Base-by-base conservation (phyloP, 2,113 vertebrate genomes). In the Cynoglossus semilaevis region DNA sequence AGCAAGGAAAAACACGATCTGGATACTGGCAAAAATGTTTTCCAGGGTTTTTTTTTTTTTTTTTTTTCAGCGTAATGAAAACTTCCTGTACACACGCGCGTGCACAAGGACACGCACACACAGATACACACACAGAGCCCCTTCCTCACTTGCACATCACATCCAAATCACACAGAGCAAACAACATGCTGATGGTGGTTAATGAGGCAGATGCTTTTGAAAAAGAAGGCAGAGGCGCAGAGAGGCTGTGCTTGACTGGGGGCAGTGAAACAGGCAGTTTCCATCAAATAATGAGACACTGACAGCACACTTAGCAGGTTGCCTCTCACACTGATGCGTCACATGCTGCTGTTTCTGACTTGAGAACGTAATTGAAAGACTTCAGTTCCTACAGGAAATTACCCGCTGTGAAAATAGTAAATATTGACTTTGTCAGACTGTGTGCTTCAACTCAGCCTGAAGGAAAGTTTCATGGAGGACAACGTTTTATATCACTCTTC, bases 111-210 rank as follows among this genome's bases (percentile, higher is more conserved):
- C 18, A 58, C 43, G 42, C 62, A 44, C 44, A 54, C 15, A 8
- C 2, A 47, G 47, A 19, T 45, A 38, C 43, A 16, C 44, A 52
- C 52, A 46, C 2, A 58, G 50, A 53, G 52, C 67, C 60, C 63
- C 71, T 64, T 67, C 76, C 52, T 82, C 81, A 73, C 56, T 73
- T 60, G 51, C 72, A 70, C 51, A n/a, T n/a, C 72, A 61, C 72
- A 44, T 83, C 79, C 79, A 86, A 80, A 88, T 80, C 74, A 70
- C 76, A 81, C 64, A 67, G 58, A 70, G 74, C 73, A 86, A 82
- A 85, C 76, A 80, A 86, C 74, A 79, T 79, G 81, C 84, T 89
- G 85, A 89, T 87, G 81, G 80, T 81, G 82, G 74, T 84, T 89
- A 89, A 89, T 89, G 87, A 89, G 85, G 79, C 87, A 56, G 67